Base-by-base conservation (phyloP, 2,797 vertebrate species). In the Triplophysa bombifrons region DNA sequence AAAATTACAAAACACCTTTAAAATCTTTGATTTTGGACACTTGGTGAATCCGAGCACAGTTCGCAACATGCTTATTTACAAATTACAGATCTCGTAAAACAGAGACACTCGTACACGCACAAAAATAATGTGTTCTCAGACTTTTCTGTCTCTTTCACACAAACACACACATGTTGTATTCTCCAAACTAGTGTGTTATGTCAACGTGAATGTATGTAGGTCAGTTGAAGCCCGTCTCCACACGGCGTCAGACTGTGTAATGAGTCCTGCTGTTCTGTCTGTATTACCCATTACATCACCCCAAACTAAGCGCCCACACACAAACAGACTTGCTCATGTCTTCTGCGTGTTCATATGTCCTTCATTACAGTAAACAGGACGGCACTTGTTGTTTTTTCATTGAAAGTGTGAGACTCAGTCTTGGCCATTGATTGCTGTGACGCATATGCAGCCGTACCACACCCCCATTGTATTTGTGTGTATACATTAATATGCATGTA, bases 181-280 rank as follows among this genome's bases (percentile, higher is more conserved):
- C 75, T 56, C 34, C 66, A 30, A 70, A 60, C 53, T 4, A 17
- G 20, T 67, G 60, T 72, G 44, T 83, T 83, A 80, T 67, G 78
- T 80, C 80, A 80, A 46, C 50, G 38, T 70, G 69, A 76, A 76
- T 78, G 75, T 71, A 66, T 78, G 72, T 78, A 81, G 82, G 82
- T 84, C 82, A 84, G 78, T 72, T 80, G 78, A 73, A 73, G 66
- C 74, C 73, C 63, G 58, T 75, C 70, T 68, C 76, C 69, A 72
- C 73, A 72, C 66, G 60, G 82, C 74, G 71, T 84, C 83, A 84
- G 83, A 71, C 83, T 74, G 79, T 78, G 83, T 81, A 84, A 81
- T 84, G 80, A 72, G 69, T 76, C 80, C 74, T 65, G 80, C 79
- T 78, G 75, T 74, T 78, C 66, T 65, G 64, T 78, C 64, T 81